Evolutionary conservation across 2,113 vertebrate genomes (phyloP).

Genomic region (Ageneiosus marmoratus): DNA sequence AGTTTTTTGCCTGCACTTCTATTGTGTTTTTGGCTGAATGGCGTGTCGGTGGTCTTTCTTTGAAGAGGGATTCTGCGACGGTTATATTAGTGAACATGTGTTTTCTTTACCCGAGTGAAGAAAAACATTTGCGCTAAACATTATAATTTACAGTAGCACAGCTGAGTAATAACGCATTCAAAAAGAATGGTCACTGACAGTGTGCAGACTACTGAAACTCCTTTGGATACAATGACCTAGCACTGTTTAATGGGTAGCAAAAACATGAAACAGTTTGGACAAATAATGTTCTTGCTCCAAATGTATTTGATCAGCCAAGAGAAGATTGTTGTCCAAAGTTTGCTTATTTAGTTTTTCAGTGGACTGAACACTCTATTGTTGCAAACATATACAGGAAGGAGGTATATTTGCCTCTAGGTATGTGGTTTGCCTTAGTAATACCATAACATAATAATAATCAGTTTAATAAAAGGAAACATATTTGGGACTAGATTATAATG

Average conservation of each 20-base stretch:
- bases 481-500: neutral
- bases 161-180: neutral
- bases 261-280: neutral
- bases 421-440: neutral
- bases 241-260: neutral
- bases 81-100: neutral
- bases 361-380: neutral
- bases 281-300: neutral
- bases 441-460: neutral
- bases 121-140: neutral
- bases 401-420: neutral
- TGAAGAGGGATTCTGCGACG: neutral
- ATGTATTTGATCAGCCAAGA: neutral
- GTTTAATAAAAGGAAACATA: neutral
- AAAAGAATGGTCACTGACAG: neutral
- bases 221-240: neutral
- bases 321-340: neutral
- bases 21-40: conserved; percentile 67
- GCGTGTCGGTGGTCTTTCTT: conserved; percentile 46
- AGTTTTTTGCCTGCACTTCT: conserved; percentile 60
- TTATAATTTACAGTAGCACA: neutral
- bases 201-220: neutral
- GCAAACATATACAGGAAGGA: neutral
- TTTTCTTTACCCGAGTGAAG: neutral
- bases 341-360: neutral